These are phyloP conservation scores for Charina bottae DNA, from an alignment of 2,113 vertebrate species.

Conservation along the genomic window DNA sequence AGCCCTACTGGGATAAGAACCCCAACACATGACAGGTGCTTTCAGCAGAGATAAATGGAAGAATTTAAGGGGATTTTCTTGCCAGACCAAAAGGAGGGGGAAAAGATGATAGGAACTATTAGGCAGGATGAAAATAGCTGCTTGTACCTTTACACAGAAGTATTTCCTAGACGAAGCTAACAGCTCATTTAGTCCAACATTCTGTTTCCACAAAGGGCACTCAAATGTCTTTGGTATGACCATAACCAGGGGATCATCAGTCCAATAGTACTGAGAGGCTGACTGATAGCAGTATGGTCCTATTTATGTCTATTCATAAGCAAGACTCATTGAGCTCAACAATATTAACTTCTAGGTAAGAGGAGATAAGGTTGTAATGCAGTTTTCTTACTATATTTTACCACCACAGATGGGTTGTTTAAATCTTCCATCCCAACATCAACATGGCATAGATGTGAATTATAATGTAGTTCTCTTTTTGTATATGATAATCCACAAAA, in stretches of 20 bases:
- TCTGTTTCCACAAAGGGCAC: no score
- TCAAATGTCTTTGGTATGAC: no score
- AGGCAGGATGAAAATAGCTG: not conserved
- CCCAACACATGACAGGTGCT: slow-evolving; percentile 30
- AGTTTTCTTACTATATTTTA: not conserved
- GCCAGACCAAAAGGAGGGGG: not conserved
- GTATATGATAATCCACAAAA: not conserved
- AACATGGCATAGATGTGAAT: not conserved
- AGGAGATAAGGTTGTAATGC: no score
- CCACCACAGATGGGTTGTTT: not conserved
- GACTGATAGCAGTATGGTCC: no score
- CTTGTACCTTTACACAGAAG: no score
- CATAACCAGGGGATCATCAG: no score
- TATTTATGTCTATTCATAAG: not conserved
- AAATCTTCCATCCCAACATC: not conserved
- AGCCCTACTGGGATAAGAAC: slow-evolving; percentile 57
- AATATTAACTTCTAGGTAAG: not conserved
- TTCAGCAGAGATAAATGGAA: slow-evolving; percentile 41
- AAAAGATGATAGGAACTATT: not conserved
- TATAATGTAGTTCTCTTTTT: not conserved
- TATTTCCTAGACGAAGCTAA: no score
- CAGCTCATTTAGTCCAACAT: no score
- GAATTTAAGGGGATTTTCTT: slow-evolving; percentile 30
- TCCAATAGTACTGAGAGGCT: no score
- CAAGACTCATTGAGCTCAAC: not conserved